These are phyloP conservation scores for Callithrix jacchus DNA, from an alignment of 2,113 vertebrate species.

Conservation along the genomic window DNA sequence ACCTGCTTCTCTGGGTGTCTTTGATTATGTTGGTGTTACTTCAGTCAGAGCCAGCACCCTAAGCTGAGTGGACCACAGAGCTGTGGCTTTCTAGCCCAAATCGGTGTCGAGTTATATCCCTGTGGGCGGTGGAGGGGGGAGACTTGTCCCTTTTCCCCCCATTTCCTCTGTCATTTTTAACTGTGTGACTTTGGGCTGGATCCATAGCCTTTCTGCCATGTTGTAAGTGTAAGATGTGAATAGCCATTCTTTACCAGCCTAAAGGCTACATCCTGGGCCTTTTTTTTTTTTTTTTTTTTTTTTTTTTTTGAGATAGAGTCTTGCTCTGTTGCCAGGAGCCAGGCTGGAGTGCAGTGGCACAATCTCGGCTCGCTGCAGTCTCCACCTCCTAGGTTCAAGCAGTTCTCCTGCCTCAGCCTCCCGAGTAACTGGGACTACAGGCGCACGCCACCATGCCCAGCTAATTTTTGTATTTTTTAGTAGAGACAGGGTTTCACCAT, in stretches of 20 bases:
- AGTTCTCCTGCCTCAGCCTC: too few relatives aligned
- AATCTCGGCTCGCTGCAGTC: too few relatives aligned
- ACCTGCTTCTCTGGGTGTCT: not conserved
- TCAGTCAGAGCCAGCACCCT: not conserved
- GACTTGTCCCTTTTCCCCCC: not conserved
- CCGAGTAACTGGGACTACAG: too few relatives aligned
- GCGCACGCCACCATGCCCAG: too few relatives aligned
- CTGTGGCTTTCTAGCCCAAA: not conserved
- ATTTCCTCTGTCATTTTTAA: not conserved
- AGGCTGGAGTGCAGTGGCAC: too few relatives aligned
- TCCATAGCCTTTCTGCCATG: not conserved
- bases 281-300: not conserved
- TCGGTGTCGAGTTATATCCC: rapidly evolving
- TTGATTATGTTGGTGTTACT: not conserved
- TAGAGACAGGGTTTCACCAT: too few relatives aligned
- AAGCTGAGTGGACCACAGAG: not conserved
- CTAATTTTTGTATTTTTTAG: too few relatives aligned
- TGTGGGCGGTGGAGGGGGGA: not conserved
- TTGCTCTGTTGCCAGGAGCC: too few relatives aligned
- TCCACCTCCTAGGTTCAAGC: too few relatives aligned
- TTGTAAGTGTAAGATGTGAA: not conserved
- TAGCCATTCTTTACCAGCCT: not conserved
- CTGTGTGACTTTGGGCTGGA: not conserved
- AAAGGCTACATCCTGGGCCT: not conserved
- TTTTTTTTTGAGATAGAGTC: too few relatives aligned